phyloP scores from a whole-genome alignment of 1,140 invertebrate species.

The Drosophila truncata region DNA sequence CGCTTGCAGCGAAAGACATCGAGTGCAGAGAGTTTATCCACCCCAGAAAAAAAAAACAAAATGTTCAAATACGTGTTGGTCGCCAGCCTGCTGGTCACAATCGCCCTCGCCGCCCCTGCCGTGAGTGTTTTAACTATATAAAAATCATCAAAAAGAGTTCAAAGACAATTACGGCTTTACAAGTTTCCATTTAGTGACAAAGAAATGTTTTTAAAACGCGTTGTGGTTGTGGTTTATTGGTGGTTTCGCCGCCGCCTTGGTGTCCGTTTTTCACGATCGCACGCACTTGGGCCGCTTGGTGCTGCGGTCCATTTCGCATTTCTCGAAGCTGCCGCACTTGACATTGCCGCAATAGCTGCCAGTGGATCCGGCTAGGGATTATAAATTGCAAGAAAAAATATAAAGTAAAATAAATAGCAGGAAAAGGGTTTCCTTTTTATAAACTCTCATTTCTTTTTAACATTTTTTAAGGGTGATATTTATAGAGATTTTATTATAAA shows the following conservation, averaged over 20 bases:
- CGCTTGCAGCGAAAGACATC: conserved; percentile 74
- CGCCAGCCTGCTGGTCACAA: conserved; percentile 72
- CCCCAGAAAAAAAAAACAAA: conserved; percentile 35
- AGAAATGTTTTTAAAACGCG: conserved; percentile 22
- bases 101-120: conserved; percentile 60
- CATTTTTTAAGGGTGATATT: neutral
- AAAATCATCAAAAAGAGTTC: neutral
- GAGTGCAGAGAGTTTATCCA: conserved; percentile 41
- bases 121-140: conserved; percentile 64
- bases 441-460: neutral
- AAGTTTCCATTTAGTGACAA: conserved; percentile 26
- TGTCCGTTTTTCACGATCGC: conserved; percentile 75
- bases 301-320: conserved; percentile 88
- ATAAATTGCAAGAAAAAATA: neutral
- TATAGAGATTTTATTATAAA: neutral
- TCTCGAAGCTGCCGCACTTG: conserved; percentile 89
- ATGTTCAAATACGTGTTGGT: conserved; percentile 80
- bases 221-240: conserved; percentile 70
- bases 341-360: conserved; percentile 89
- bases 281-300: conserved; percentile 89
- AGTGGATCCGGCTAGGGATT: conserved; percentile 85
- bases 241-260: neutral
- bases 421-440: neutral
- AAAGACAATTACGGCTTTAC: conserved; percentile 9
- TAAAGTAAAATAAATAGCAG: neutral